phyloP scores from a whole-genome alignment of 2,888 invertebrate species.

The Xestia rhomboidea region DNA sequence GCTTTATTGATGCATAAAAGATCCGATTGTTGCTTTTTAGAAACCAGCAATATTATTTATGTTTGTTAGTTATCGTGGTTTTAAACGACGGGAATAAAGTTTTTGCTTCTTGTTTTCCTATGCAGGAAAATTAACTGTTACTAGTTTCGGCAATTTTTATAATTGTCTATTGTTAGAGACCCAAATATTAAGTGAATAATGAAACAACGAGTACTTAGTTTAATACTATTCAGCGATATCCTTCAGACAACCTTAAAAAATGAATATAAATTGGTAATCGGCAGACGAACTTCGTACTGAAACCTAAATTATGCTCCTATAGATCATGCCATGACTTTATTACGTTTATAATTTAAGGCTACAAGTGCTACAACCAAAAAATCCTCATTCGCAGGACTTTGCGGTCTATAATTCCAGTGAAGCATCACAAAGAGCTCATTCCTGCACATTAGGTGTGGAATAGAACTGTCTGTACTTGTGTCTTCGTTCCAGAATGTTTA shows the following conservation, averaged over 20 bases:
- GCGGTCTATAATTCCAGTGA: not conserved
- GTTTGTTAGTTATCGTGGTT: slow-evolving; percentile 19
- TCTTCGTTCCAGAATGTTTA: not conserved
- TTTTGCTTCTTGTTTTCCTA: not conserved
- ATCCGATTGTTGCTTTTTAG: slow-evolving; percentile 55
- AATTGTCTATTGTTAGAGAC: not conserved
- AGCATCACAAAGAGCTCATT: not conserved
- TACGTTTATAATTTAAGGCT: not conserved
- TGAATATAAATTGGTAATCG: not conserved
- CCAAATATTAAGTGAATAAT: not conserved
- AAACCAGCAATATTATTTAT: slow-evolving; percentile 44
- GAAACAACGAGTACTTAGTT: not conserved
- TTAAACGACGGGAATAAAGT: slow-evolving; percentile 1
- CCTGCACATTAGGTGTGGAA: not conserved
- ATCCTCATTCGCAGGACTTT: not conserved
- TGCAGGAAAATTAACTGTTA: not conserved
- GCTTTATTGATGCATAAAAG: slow-evolving; percentile 54
- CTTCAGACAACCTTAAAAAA: slow-evolving; percentile 25
- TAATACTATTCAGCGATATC: slow-evolving; percentile 6
- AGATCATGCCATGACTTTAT: not conserved
- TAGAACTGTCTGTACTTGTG: slow-evolving; percentile 2
- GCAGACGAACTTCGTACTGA: not conserved
- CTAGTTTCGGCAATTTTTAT: not conserved
- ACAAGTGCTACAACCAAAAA: not conserved
- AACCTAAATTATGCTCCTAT: not conserved